Base-by-base conservation (phyloP, 2,888 invertebrate genomes). In the Apamea crenata region DNA sequence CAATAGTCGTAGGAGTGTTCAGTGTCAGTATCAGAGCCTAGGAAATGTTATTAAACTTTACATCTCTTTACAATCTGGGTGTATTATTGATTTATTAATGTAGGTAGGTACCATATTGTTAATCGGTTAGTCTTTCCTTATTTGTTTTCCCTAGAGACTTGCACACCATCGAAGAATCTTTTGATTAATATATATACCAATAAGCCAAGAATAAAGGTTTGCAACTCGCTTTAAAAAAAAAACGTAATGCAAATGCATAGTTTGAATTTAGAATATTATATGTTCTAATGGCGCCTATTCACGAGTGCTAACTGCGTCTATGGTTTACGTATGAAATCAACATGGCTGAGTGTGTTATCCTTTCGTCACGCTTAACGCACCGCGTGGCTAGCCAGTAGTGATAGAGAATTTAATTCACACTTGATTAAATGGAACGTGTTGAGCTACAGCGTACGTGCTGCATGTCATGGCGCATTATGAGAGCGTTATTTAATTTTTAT, bases 351-450 rank as follows among this genome's bases (percentile, higher is more conserved):
- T 74, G 47, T 80, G 47, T 81, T 73, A 76, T 85, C 74, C 85
- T 85, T 84, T 84, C 77, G 84, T 69, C 85, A 81, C 67, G 78
- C 50, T 59, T 4, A 79, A 61, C 16, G 74, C 61, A 47, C 59
- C 16, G 66, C 66, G 73, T 69, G 44, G 77, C 66, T 71, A 36
- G 67, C 68, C 59, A 47, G 63, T 82, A 59, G 82, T 84, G 77
- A 70, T 32, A 77, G 66, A 81, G 44, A 80, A 85, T 77, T 84
- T 74, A 77, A 85, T 84, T 85, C 77, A 84, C 82, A 77, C 74
- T 81, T 67, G 66, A 85, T 85, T 85, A 44, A 71, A 81, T 67
- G 44, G 56, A 81, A 69, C 56, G 65, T 69, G 71, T 72, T 69
- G 71, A 81, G 83, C 67, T 63, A 72, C 71, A 68, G 32, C 72